phyloP scores from a whole-genome alignment of 2,888 invertebrate species.

The Erebia aethiops region DNA sequence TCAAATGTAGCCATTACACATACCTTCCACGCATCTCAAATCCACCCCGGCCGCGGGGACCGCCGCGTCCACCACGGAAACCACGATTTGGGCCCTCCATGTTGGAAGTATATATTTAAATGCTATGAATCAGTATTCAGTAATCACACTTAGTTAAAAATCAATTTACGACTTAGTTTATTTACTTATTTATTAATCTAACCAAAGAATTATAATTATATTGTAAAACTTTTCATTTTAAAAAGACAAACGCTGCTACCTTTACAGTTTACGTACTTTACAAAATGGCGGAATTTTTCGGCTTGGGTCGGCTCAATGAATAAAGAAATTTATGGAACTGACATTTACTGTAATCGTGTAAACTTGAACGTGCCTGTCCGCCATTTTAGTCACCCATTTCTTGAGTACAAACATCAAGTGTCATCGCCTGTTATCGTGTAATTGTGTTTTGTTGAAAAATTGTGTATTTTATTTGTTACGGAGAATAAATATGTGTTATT shows the following conservation, averaged over 20 bases:
- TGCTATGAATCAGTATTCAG: not conserved
- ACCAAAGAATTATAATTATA: not conserved
- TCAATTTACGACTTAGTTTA: not conserved
- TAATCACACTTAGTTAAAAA: not conserved
- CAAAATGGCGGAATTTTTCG: not conserved
- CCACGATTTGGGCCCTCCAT: slow-evolving; percentile 53
- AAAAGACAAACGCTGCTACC: no score
- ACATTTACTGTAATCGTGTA: no score
- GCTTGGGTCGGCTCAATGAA: no score
- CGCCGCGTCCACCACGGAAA: slow-evolving; percentile 74
- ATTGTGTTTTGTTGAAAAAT: no score
- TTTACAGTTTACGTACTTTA: no score
- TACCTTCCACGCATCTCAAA: slow-evolving; percentile 79
- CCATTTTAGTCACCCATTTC: no score
- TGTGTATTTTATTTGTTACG: no score
- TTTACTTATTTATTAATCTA: not conserved
- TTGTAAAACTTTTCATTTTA: not conserved
- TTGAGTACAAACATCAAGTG: no score
- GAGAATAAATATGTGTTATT: no score
- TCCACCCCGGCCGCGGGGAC: slow-evolving; percentile 71
- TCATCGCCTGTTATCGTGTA: no score
- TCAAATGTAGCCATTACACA: not conserved
- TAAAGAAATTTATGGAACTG: no score
- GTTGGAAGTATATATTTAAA: not conserved
- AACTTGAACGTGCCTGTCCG: no score